A percentile compares a stretch with the other conserved stretches of the same genome.
Evolutionary conservation across 1,140 invertebrate species (phyloP).

Genomic region (Cylas formicarius): DNA sequence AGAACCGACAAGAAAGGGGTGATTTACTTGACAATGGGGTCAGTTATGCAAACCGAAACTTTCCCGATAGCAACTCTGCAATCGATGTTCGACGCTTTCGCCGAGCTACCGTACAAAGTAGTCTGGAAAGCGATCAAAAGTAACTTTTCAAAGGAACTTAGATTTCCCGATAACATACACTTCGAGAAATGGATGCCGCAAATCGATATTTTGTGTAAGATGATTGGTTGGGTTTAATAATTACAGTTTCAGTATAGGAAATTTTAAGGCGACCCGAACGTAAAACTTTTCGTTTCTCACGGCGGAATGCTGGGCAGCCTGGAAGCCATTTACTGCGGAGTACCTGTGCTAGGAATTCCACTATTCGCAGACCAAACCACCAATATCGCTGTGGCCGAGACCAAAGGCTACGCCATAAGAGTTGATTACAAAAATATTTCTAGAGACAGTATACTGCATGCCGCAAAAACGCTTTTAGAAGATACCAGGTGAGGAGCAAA

Average conservation of each 20-base stretch:
- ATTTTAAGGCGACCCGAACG: conserved; percentile 44
- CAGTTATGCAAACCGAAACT: conserved; percentile 37
- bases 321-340: conserved; percentile 48
- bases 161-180: conserved; percentile 50
- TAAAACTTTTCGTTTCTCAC: conserved; percentile 50
- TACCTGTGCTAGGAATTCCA: conserved; percentile 50
- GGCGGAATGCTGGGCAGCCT: conserved; percentile 49
- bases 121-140: conserved; percentile 55
- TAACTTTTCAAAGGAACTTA: conserved; percentile 34
- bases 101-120: conserved; percentile 52
- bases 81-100: conserved; percentile 48
- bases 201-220: conserved; percentile 54
- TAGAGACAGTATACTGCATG: conserved; percentile 30
- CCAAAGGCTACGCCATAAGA: conserved; percentile 25
- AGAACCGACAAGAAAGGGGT: conserved; percentile 34
- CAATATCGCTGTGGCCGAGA: conserved; percentile 39
- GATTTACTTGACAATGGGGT: conserved; percentile 46
- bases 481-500: conserved; percentile 35
- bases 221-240: no score
- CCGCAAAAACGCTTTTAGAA: conserved; percentile 33
- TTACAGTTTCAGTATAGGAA: conserved; percentile 2
- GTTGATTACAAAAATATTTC: conserved; percentile 37
- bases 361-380: conserved; percentile 49
- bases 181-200: conserved; percentile 64
- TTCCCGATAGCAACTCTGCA: conserved; percentile 35